Conservation (phyloP, 2,113 vertebrate species). For the Dromaius novaehollandiae region DNA sequence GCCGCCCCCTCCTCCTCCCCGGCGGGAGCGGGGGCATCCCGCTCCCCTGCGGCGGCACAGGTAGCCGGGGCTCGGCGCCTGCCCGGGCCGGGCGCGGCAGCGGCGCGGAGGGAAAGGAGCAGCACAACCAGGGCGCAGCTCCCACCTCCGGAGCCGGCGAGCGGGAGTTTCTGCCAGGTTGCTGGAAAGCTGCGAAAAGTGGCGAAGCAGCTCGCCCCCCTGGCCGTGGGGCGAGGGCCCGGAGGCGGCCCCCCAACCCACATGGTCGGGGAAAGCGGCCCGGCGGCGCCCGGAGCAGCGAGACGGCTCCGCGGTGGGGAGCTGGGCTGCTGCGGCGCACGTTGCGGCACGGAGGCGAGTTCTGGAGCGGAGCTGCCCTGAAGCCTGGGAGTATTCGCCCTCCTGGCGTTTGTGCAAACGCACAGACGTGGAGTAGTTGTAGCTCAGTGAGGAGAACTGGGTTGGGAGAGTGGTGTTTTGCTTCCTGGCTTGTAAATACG, state of each 20-base stretch:
- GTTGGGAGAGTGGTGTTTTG: background rate
- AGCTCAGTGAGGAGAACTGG: background rate
- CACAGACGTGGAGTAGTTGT: background rate
- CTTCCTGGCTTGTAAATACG: background rate
- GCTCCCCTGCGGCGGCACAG: background rate
- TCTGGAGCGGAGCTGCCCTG: background rate
- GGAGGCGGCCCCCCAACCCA: background rate
- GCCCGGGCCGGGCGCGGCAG: background rate
- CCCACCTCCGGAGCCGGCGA: background rate
- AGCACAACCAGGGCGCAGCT: background rate
- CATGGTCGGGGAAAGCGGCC: background rate
- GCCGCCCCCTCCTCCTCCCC: too few species aligned
- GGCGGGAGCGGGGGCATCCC: background rate
- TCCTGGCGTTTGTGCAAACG: background rate
- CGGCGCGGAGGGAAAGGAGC: background rate
- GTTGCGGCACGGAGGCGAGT: background rate
- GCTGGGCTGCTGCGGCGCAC: background rate
- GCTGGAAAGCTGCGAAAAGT: too few species aligned
- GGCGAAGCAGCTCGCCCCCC: background rate
- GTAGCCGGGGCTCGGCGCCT: background rate
- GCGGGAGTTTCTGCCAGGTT: background rate
- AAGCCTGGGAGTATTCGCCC: background rate
- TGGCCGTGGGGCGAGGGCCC: background rate
- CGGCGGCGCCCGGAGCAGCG: background rate
- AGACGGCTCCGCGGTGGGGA: background rate